A percentile compares a stretch with the other conserved stretches of the same genome.
These are phyloP conservation scores for Harlomillsia oculata DNA, from an alignment of 1,140 invertebrate species.

Conservation along the genomic window DNA sequence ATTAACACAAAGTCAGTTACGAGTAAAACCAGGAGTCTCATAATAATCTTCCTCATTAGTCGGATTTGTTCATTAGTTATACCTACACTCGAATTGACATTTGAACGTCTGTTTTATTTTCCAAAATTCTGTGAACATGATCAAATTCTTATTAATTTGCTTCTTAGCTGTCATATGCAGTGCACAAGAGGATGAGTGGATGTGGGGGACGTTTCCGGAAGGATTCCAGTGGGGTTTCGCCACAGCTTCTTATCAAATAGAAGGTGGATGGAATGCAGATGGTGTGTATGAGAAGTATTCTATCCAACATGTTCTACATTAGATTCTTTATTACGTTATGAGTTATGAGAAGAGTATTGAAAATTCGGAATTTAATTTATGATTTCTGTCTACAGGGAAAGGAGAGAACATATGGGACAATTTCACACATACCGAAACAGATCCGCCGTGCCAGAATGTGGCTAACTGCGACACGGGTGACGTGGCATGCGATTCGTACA, in stretches of 20 bases:
- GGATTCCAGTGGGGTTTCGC: constrained; percentile 47
- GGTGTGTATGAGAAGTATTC: constrained; percentile 38
- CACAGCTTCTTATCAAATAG: constrained; percentile 50
- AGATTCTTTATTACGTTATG: not conserved
- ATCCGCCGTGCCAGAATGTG: too few relatives aligned
- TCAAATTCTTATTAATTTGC: too few relatives aligned
- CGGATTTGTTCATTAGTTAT: too few relatives aligned
- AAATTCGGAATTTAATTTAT: too few relatives aligned
- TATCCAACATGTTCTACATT: not conserved
- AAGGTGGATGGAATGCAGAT: constrained; percentile 57
- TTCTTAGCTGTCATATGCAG: not conserved
- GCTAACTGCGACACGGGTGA: constrained; percentile 10
- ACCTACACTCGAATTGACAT: too few relatives aligned
- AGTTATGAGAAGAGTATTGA: too few relatives aligned
- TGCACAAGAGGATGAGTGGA: not conserved
- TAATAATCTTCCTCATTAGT: too few relatives aligned
- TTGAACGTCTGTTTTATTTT: too few relatives aligned
- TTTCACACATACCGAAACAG: not conserved
- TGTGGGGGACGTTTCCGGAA: constrained; percentile 42
- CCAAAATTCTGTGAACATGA: too few relatives aligned
- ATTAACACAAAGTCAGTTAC: too few relatives aligned
- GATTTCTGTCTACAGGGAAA: constrained; percentile 28
- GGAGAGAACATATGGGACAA: constrained; percentile 32
- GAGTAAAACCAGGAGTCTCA: too few relatives aligned
- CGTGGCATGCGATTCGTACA: constrained; percentile 29